Evolutionary conservation across 2,888 invertebrate genomes (phyloP), one percentile per base, ranked within the genome.

Genomic region (Pemphredon lugubris): DNA sequence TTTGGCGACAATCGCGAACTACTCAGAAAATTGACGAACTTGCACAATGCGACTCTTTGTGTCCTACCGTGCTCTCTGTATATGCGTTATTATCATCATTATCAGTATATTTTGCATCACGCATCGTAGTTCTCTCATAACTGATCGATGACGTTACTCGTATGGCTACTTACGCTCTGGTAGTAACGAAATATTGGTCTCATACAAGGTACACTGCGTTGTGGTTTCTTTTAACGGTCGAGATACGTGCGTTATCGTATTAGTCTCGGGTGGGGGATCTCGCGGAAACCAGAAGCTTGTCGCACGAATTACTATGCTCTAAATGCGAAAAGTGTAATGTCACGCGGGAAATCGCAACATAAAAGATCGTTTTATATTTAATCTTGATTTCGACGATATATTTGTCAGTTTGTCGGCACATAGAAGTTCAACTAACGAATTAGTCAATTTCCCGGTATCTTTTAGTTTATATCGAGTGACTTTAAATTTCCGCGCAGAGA

Each of bases 1-100:
- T 70, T 70, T 53, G 61, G 54, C 66, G 75, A 75, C 70, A 70
- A 75, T 75, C 75, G 50, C 34, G 51, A 50, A 61, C 60, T 45
- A 34, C 18, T 58, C 34, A 26, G 45, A 51, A 58, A 37, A 59
- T 61, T 58, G 50, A 50, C 60, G 44, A 45, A 45, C 47, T 65
- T 54, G 57, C 66, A 51, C 75, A 71, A 63, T 71, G 51, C 32
- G 40, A 47, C 48, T 63, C 71, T 59, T 66, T 63, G 67, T 61
- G 50, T 53, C 42, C 47, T n/a, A n/a, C n/a, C 51, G 34, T 48
- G 45, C 45, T 39, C 74, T 64, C 64, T 64, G 68, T 68, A 37
- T 44, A 26, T 45, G 23, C 14, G 5, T 57, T 58, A 75, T 61
- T 65, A 69, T 65, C 75, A 61, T 70, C 26, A 26, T 26, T 26